These are phyloP conservation scores for Meiosimyza decipiens DNA, from an alignment of 2,888 invertebrate genomes.

Conservation along the genomic window DNA sequence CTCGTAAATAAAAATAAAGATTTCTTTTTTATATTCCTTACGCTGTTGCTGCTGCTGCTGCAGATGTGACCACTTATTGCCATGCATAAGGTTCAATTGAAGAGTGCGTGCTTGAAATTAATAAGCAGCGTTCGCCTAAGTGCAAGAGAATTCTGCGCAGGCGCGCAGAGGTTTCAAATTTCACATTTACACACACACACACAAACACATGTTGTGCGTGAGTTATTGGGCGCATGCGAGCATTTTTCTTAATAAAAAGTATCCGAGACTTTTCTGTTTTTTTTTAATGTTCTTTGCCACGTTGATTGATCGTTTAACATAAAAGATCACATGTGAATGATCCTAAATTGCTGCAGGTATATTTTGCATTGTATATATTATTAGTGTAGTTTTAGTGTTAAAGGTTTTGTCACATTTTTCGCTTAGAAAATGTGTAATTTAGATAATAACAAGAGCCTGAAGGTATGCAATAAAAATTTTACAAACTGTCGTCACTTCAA, in stretches of 20 bases:
- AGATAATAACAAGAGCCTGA: no score
- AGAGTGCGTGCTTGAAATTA: constrained; percentile 2
- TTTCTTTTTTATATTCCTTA: no score
- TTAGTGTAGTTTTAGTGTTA: no score
- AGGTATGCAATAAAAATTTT: no score
- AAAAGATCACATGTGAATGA: background rate
- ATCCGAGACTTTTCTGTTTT: background rate
- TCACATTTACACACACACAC: background rate
- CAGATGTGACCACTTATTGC: constrained; percentile 29
- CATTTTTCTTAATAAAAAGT: constrained; percentile 25
- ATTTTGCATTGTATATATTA: background rate
- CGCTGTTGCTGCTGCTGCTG: background rate
- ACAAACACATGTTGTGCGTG: constrained; percentile 32
- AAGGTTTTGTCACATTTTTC: no score
- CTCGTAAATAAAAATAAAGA: no score
- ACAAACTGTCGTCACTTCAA: no score
- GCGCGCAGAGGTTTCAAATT: constrained; percentile 9
- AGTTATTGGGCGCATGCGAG: constrained; percentile 57
- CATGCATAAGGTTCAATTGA: background rate
- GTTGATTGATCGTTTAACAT: no score
- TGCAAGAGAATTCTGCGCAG: background rate
- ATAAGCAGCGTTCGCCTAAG: background rate
- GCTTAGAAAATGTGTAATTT: no score
- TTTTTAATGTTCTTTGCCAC: background rate
- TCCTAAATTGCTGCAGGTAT: background rate